Percentiles rank a stretch among this genome's conserved stretches.
Evolutionary conservation across 1,140 invertebrate genomes (phyloP).

Genomic region (Formica selysi): DNA sequence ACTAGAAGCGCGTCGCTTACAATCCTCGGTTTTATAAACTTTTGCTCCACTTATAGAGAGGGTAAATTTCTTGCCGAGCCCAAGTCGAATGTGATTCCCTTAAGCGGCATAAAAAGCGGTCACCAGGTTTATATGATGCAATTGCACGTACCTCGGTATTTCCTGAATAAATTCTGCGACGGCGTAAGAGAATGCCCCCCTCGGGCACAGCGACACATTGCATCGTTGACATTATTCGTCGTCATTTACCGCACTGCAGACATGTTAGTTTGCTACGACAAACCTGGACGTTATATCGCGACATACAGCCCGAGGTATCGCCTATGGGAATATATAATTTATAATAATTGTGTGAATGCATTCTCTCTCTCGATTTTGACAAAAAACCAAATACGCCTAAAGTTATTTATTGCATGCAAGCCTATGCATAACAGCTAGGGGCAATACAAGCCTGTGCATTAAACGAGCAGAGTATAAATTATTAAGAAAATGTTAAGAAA

Average conservation of each 20-base stretch:
- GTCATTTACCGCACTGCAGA: conserved; percentile 54
- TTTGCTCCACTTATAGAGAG: conserved; percentile 76
- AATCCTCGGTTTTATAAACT: conserved; percentile 84
- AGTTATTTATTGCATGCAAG: conserved; percentile 45
- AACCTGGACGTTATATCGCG: conserved; percentile 32
- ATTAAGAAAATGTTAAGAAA: background rate
- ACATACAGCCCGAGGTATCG: conserved; percentile 60
- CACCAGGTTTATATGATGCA: conserved; percentile 77
- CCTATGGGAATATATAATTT: conserved; percentile 57
- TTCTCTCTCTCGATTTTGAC: conserved; percentile 8
- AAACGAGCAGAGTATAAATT: background rate
- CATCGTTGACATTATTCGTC: conserved; percentile 70
- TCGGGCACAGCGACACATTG: conserved; percentile 62
- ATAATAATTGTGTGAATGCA: conserved; percentile 42
- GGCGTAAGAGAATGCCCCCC: conserved; percentile 35
- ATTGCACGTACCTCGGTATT: conserved; percentile 81
- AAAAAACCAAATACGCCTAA: conserved; percentile 35
- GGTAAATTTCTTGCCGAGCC: conserved; percentile 65
- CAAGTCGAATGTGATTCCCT: conserved; percentile 83
- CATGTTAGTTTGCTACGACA: conserved; percentile 41
- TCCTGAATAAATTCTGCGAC: conserved; percentile 83
- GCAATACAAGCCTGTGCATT: background rate
- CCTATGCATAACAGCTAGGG: background rate
- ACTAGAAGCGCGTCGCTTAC: conserved; percentile 77
- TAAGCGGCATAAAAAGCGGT: conserved; percentile 84